Conservation (phyloP, 2,888 invertebrate genomes). For the Ennomos fuscantarius region DNA sequence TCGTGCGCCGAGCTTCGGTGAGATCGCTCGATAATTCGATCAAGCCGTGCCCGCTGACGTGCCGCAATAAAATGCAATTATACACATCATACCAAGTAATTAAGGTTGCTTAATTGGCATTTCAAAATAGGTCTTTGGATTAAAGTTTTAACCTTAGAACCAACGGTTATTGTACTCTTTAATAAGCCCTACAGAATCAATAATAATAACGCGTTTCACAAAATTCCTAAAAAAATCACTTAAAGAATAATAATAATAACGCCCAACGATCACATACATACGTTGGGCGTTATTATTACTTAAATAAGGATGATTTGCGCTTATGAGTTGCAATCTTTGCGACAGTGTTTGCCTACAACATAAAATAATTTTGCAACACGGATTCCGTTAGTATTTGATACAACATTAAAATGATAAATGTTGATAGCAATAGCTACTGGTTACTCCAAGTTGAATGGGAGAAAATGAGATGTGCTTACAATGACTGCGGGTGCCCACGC, state of each 20-base stretch:
- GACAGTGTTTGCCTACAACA: too few relatives aligned
- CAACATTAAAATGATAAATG: slow-evolving; percentile 67
- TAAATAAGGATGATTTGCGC: too few relatives aligned
- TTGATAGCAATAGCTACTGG: slow-evolving; percentile 65
- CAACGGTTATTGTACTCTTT: not conserved
- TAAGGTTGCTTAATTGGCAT: slow-evolving; percentile 54
- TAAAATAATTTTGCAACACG: not conserved
- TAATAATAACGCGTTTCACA: slow-evolving; percentile 3
- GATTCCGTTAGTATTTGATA: slow-evolving; percentile 10
- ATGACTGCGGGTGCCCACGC: slow-evolving; percentile 67
- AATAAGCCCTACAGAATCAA: slow-evolving; percentile 1
- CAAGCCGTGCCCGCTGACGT: slow-evolving; percentile 48
- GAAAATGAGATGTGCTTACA: slow-evolving; percentile 76
- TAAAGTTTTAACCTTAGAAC: not conserved
- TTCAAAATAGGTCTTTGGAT: slow-evolving; percentile 32
- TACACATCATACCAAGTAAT: slow-evolving; percentile 52
- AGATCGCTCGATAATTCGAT: slow-evolving; percentile 55
- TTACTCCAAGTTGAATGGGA: slow-evolving; percentile 65
- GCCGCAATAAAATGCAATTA: slow-evolving; percentile 62
- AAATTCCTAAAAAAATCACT: too few relatives aligned
- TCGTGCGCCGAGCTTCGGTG: slow-evolving; percentile 37
- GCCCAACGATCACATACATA: too few relatives aligned
- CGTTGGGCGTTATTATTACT: too few relatives aligned
- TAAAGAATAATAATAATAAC: too few relatives aligned
- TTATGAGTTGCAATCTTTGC: too few relatives aligned